phyloP scores from a whole-genome alignment of 2,888 invertebrate genomes.

The Petrolisthes manimaculis region DNA sequence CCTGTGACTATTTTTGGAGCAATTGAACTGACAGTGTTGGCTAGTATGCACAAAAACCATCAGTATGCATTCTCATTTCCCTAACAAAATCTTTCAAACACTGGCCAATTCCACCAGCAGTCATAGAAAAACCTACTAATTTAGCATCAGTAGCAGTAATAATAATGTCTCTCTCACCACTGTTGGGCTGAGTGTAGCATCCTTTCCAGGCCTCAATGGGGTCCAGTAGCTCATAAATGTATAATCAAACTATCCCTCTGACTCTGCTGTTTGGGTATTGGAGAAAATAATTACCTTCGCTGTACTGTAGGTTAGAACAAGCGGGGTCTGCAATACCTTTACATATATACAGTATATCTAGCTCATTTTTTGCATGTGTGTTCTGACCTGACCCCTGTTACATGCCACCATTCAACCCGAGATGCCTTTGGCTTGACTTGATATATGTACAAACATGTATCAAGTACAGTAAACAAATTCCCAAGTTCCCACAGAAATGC shows the following conservation, averaged over 20 bases:
- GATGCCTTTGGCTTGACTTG: neutral
- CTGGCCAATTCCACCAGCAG: too few relatives aligned
- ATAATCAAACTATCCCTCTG: neutral
- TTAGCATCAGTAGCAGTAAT: too few relatives aligned
- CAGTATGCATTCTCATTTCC: too few relatives aligned
- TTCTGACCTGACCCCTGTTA: neutral
- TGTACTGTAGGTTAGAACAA: neutral
- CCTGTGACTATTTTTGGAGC: too few relatives aligned
- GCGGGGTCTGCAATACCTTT: neutral
- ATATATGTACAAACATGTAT: too few relatives aligned
- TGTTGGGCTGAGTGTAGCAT: slow-evolving; percentile 16
- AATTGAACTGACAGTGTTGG: too few relatives aligned
- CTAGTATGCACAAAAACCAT: too few relatives aligned
- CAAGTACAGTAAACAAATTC: too few relatives aligned
- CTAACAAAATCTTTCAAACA: too few relatives aligned
- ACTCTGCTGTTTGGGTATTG: neutral
- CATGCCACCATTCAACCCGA: neutral
- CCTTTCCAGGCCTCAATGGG: neutral
- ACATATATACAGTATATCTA: neutral
- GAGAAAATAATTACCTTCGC: neutral
- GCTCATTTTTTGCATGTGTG: neutral
- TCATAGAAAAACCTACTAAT: too few relatives aligned
- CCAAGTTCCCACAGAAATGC: too few relatives aligned
- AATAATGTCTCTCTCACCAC: neutral
- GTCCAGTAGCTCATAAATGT: neutral